Evolutionary conservation across 2,888 invertebrate species (phyloP), one percentile per base, ranked within the genome.

Genomic region (Melanostoma mellinum): DNA sequence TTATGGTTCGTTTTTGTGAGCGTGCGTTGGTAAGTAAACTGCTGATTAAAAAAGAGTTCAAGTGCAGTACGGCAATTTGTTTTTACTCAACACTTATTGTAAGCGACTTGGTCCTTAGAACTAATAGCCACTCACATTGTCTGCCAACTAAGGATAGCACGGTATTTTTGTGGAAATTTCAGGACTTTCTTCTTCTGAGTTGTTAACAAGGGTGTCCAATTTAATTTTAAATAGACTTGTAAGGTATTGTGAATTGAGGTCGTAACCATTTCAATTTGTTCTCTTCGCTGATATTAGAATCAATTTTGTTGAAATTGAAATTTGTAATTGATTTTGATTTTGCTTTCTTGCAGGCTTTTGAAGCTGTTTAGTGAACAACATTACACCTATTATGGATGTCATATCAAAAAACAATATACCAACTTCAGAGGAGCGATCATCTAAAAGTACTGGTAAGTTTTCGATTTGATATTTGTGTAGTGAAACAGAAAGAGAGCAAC

Each of bases 371-470:
- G 10, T 2, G 8, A 46, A 6, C 44, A 48, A 58, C 3, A 44
- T 44, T 36, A 32, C 32, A 56, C 44, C 35, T n/a, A 78, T 35
- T 56, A 87, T 88, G 88, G 88, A 88, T 74, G 87, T 87, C 48
- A 85, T 88, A 75, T 86, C 89, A 52, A 90, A 90, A 89, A 85
- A 88, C 86, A 90, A 88, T 87, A 88, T 89, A 87, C 87, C 88
- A 85, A 76, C 88, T 84, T 89, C 89, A 79, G 90, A 90, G 81
- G 90, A 90, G 81, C 89, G 90, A 78, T 87, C 89, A 60, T 86
- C 88, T 58, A 90, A 90, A 87, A 89, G 88, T 87, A 89, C 88
- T 87, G 90, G 90, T 90, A 88, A 88, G 89, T 86, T 30, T 35
- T 10, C 40, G 38, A 33, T 10, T 36, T 60, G 38, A 38, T 10